phyloP scores from a whole-genome alignment of 2,113 vertebrate species.

The Peromyscus leucopus region DNA sequence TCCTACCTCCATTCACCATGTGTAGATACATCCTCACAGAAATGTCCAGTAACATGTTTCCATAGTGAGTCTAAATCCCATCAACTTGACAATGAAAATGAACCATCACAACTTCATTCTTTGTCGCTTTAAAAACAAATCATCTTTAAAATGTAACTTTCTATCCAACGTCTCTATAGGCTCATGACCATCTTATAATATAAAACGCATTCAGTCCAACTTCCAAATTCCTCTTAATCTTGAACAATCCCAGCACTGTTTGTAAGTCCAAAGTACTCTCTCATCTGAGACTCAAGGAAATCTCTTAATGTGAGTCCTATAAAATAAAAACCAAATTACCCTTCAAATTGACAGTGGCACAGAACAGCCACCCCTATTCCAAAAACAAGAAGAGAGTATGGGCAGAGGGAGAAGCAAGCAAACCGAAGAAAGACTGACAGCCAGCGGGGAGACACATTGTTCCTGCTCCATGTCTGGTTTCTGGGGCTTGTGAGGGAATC shows the following conservation, averaged over 20 bases:
- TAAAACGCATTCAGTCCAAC: neutral
- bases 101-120: neutral
- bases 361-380: neutral
- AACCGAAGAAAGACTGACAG: neutral
- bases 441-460: neutral
- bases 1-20: neutral
- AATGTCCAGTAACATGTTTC: neutral
- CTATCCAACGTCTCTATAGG: neutral
- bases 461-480: neutral
- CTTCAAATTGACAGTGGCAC: neutral
- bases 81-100: neutral
- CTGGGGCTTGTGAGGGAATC: no score
- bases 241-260: neutral
- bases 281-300: neutral
- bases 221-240: neutral
- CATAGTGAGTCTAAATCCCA: neutral
- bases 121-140: neutral
- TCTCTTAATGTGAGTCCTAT: neutral
- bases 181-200: neutral
- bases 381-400: neutral
- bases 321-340: neutral
- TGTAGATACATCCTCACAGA: neutral
- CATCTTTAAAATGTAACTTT: neutral
- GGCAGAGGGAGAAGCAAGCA: neutral
- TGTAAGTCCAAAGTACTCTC: neutral